Conservation (phyloP, 1,140 invertebrate genomes). For the Tetramorium simillimum region DNA sequence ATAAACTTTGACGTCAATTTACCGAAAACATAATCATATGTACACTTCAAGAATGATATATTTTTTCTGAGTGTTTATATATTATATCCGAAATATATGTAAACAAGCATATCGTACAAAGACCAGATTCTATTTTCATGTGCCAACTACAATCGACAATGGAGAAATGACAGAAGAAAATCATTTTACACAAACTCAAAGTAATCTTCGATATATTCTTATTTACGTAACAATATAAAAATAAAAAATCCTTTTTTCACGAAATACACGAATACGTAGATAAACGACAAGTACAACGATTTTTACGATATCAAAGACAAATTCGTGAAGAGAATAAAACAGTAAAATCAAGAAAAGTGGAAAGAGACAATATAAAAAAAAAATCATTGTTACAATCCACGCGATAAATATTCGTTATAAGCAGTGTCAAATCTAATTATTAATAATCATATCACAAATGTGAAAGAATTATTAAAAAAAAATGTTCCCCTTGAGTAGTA, state of each 20-base stretch:
- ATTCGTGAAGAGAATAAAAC: neutral
- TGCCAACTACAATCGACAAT: slow-evolving; percentile 12
- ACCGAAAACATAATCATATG: neutral
- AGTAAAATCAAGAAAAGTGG: neutral
- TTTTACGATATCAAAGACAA: slow-evolving; percentile 17
- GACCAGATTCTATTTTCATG: slow-evolving; percentile 14
- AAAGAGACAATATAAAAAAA: neutral
- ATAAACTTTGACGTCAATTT: slow-evolving; percentile 15
- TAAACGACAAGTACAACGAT: slow-evolving; percentile 27
- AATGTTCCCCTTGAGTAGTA: slow-evolving; percentile 55
- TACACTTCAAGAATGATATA: neutral
- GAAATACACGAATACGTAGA: neutral
- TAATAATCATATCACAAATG: neutral
- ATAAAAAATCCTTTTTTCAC: neutral
- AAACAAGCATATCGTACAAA: slow-evolving; percentile 10
- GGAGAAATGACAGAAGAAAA: neutral
- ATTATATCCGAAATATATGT: neutral
- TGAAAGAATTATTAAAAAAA: slow-evolving; percentile 20
- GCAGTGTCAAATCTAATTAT: slow-evolving; percentile 8
- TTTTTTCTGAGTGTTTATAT: neutral
- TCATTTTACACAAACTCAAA: slow-evolving; percentile 1
- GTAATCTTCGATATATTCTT: neutral
- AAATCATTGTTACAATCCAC: neutral
- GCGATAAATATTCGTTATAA: neutral
- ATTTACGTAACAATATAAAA: neutral